Conservation (phyloP, 2,888 invertebrate species). For the Brachypalpus laphriformis region DNA sequence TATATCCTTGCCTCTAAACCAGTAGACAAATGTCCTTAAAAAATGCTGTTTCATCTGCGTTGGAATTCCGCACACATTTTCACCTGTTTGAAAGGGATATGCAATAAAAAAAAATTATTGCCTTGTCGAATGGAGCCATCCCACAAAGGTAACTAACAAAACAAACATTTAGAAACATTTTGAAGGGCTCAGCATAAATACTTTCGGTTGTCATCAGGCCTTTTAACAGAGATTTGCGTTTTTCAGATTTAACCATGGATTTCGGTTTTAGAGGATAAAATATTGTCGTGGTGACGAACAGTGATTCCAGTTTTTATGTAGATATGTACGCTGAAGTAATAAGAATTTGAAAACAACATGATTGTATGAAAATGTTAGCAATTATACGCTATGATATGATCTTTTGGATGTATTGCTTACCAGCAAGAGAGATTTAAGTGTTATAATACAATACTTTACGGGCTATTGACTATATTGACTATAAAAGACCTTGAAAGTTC, state of each 20-base stretch:
- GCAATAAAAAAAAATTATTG: conserved; percentile 30
- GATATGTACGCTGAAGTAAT: not conserved
- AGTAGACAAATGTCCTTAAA: not conserved
- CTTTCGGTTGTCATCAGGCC: not conserved
- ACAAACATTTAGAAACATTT: not conserved
- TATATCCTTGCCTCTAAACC: not conserved
- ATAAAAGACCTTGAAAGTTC: too few relatives aligned
- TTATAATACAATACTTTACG: too few relatives aligned
- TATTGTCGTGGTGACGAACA: not conserved
- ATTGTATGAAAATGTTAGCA: too few relatives aligned
- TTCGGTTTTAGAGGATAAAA: not conserved
- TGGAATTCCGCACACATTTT: not conserved
- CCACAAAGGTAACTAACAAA: not conserved
- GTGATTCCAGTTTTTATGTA: not conserved
- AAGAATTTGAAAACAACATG: not conserved
- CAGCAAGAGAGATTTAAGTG: too few relatives aligned
- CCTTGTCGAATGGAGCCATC: not conserved
- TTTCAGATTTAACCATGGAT: not conserved
- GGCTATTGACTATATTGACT: too few relatives aligned
- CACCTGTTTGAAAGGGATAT: conserved; percentile 7
- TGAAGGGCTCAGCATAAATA: conserved; percentile 3
- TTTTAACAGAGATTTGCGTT: not conserved
- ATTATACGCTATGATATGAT: too few relatives aligned
- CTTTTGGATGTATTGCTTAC: too few relatives aligned
- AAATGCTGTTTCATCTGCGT: not conserved